phyloP scores from a whole-genome alignment of 2,888 invertebrate species.

The Ophonus ardosiacus region DNA sequence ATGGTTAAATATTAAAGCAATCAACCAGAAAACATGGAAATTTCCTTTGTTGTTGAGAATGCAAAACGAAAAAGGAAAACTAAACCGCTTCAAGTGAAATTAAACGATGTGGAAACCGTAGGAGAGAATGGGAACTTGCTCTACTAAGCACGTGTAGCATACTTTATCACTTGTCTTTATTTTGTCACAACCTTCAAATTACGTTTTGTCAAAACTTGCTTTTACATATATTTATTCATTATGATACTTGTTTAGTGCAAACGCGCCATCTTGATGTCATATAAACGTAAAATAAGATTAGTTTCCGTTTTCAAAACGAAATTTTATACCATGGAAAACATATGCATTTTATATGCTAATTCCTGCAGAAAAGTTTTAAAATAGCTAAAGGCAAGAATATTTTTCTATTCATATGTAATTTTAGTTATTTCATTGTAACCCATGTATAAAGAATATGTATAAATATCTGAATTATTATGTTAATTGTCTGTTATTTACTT shows the following conservation, averaged over 20 bases:
- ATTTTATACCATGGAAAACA: constrained; percentile 3
- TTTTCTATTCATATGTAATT: neutral
- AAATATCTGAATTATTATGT: neutral
- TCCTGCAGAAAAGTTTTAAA: neutral
- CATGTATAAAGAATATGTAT: neutral
- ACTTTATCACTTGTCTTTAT: constrained; percentile 1
- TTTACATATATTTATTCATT: constrained; percentile 15
- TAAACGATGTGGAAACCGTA: neutral
- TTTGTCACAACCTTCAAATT: constrained; percentile 4
- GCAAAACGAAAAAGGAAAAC: constrained; percentile 3
- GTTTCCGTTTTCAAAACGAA: constrained; percentile 4
- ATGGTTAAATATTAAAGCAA: constrained; percentile 13
- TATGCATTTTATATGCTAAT: constrained; percentile 25
- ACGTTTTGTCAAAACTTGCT: constrained; percentile 4
- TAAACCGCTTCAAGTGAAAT: constrained; percentile 1
- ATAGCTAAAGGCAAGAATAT: neutral
- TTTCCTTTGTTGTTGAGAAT: constrained; percentile 4
- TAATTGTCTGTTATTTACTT: neutral
- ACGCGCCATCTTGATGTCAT: neutral
- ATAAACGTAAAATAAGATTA: constrained; percentile 9
- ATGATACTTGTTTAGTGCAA: neutral
- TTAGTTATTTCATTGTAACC: neutral
- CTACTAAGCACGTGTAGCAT: constrained; percentile 31
- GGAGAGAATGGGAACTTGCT: constrained; percentile 14
- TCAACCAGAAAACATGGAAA: constrained; percentile 29